Conservation (phyloP, 2,888 invertebrate species). For the Macrosoma leucophasiata region DNA sequence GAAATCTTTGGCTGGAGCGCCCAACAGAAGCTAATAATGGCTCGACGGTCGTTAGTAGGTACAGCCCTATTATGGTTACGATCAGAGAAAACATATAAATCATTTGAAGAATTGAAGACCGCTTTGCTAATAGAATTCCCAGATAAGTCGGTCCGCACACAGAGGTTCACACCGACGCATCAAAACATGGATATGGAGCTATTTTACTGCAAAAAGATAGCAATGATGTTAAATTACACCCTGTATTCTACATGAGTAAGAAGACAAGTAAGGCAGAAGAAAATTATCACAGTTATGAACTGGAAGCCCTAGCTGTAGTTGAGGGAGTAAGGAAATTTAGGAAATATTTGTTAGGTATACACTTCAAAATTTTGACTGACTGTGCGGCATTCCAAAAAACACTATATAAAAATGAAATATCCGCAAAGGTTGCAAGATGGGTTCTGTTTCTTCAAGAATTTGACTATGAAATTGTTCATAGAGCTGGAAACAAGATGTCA, state of each 20-base stretch:
- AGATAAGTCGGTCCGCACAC: too few relatives aligned
- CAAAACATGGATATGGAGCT: slow-evolving; percentile 20
- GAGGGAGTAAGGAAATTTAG: slow-evolving; percentile 28
- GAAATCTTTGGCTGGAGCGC: too few relatives aligned
- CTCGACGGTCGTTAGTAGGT: too few relatives aligned
- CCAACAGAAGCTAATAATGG: too few relatives aligned
- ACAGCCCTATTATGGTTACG: too few relatives aligned
- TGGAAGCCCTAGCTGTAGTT: slow-evolving; percentile 23
- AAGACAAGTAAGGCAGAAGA: slow-evolving; percentile 15
- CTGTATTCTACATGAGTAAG: slow-evolving; percentile 16
- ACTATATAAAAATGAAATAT: slow-evolving; percentile 27
- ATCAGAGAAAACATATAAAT: too few relatives aligned
- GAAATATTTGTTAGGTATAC: slow-evolving; percentile 24
- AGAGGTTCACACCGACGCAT: slow-evolving; percentile 23
- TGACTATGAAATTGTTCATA: slow-evolving; percentile 29
- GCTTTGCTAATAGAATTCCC: too few relatives aligned
- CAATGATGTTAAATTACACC: slow-evolving; percentile 4
- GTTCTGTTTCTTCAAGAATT: slow-evolving; percentile 29
- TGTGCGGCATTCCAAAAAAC: slow-evolving; percentile 31
- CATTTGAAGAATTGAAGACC: too few relatives aligned
- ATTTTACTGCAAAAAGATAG: slow-evolving; percentile 6
- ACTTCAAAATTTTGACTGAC: slow-evolving; percentile 22
- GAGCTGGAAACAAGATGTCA: slow-evolving; percentile 19
- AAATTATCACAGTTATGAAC: slow-evolving; percentile 22
- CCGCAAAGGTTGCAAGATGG: slow-evolving; percentile 29